Evolutionary conservation across 2,797 vertebrate species (phyloP).

Genomic region (Tinamus major): DNA sequence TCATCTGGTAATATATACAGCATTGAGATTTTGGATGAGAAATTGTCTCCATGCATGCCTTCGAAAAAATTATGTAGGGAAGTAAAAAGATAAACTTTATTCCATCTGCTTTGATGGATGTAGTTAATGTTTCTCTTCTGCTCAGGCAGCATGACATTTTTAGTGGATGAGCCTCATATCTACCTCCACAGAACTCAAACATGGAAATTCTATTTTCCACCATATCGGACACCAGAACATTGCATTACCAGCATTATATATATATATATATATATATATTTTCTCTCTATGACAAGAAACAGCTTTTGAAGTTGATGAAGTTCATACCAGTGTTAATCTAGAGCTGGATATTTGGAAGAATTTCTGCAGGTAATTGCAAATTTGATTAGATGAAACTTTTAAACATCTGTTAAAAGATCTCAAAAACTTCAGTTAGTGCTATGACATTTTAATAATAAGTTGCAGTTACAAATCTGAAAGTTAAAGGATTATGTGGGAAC

Average conservation of each 20-base stretch:
- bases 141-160: not conserved
- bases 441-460: not conserved
- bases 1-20: not conserved
- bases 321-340: not conserved
- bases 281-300: not conserved
- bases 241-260: not conserved
- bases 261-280: not conserved
- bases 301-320: not conserved
- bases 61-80: not conserved
- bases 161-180: not conserved
- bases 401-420: not conserved
- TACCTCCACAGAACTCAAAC: not conserved
- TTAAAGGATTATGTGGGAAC: not conserved
- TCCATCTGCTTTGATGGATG: not conserved
- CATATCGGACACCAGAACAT: no score
- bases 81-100: not conserved
- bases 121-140: not conserved
- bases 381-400: not conserved
- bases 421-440: not conserved
- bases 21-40: not conserved
- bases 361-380: not conserved
- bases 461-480: not conserved
- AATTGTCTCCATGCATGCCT: not conserved
- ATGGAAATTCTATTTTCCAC: not conserved
- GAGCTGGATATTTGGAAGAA: not conserved